phyloP scores from a whole-genome alignment of 2,888 invertebrate species.

The Andrena fulva region DNA sequence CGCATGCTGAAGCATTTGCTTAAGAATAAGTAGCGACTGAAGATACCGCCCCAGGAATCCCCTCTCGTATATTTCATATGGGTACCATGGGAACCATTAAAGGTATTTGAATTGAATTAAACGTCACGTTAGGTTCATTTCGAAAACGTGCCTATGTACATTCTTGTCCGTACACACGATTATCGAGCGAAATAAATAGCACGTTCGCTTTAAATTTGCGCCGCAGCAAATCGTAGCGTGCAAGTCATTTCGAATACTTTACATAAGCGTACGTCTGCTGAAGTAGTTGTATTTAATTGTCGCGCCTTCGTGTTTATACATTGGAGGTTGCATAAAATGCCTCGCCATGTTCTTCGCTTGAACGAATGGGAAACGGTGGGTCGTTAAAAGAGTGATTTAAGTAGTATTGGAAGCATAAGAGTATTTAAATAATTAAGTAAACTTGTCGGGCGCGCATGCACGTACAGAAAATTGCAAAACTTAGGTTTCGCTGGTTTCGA shows the following conservation, averaged over 20 bases:
- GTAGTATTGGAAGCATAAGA: neutral
- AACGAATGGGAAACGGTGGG: neutral
- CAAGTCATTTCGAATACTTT: conserved; percentile 48
- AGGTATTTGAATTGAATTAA: too few relatives aligned
- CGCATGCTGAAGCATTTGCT: too few relatives aligned
- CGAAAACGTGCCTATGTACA: too few relatives aligned
- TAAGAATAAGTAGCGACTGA: too few relatives aligned
- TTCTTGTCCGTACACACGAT: neutral
- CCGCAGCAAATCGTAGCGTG: conserved; percentile 47
- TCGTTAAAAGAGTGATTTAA: neutral
- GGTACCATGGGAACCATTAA: neutral
- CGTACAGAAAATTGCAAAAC: neutral
- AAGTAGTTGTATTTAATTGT: conserved; percentile 44
- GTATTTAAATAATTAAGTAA: neutral
- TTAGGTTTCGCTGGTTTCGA: conserved; percentile 26
- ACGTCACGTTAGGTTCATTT: too few relatives aligned
- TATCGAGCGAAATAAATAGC: conserved; percentile 44
- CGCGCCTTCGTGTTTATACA: conserved; percentile 13
- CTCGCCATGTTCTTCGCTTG: neutral
- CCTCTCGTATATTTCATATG: neutral
- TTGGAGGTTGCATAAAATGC: conserved; percentile 8
- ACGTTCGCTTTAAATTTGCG: conserved; percentile 40
- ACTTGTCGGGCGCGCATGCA: neutral
- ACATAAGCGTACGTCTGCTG: conserved; percentile 35
- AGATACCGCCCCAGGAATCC: too few relatives aligned